Evolutionary conservation across 37 sponge, comb jelly and placozoan genomes (phyloP).

Genomic region (Aplysina aerophoba): DNA sequence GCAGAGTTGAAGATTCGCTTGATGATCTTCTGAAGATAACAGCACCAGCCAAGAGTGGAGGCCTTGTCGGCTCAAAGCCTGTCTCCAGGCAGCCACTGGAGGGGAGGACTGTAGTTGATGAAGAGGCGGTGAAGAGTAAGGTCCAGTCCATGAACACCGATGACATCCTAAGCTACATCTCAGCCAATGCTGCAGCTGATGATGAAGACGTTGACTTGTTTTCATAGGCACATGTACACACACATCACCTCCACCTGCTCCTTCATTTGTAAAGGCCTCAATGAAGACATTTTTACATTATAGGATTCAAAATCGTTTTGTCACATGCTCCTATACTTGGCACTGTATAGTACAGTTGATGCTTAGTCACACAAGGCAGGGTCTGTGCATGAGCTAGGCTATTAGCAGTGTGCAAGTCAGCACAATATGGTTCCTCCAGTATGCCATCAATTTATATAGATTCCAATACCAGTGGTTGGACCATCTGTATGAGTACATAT

Average conservation of each 20-base stretch:
- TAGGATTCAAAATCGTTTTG: too few relatives aligned
- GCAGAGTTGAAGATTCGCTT: slow-evolving; percentile 51
- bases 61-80: background rate
- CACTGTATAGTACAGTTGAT: too few relatives aligned
- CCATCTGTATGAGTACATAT: too few relatives aligned
- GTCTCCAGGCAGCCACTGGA: background rate
- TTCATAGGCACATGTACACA: background rate
- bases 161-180: slow-evolving; percentile 75
- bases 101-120: slow-evolving; percentile 28
- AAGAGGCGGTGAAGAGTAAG: background rate
- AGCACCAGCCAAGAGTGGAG: slow-evolving; percentile 9
- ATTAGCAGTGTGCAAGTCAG: too few relatives aligned
- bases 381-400: background rate
- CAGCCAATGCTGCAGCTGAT: slow-evolving; percentile 38
- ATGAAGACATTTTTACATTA: too few relatives aligned
- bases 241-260: background rate
- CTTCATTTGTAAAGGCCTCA: too few relatives aligned
- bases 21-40: slow-evolving; percentile 63
- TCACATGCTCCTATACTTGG: too few relatives aligned
- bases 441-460: too few relatives aligned
- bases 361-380: too few relatives aligned
- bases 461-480: too few relatives aligned
- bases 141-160: slow-evolving; percentile 47
- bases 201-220: slow-evolving; percentile 49
- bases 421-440: too few relatives aligned